A percentile compares a stretch with the other conserved stretches of the same genome.
Evolutionary conservation across 2,797 vertebrate genomes (phyloP).

Genomic region (Helicolenus hilgendorfi): DNA sequence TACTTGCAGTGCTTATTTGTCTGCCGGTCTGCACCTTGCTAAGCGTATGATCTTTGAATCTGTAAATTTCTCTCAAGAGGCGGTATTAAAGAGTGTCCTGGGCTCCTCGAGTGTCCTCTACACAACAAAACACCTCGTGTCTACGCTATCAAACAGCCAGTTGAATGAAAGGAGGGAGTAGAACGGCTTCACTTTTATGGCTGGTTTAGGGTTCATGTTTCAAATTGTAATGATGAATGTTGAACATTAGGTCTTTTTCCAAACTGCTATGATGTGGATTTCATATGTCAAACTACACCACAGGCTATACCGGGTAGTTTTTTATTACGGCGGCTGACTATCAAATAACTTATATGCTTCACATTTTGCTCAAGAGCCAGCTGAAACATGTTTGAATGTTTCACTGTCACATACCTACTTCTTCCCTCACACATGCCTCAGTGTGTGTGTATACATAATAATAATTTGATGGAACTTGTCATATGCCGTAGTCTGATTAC

Average conservation of each 20-base stretch:
- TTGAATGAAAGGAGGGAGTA: neutral
- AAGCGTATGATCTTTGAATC: neutral
- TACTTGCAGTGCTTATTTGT: neutral
- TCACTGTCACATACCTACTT: neutral
- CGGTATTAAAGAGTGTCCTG: neutral
- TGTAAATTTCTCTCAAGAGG: neutral
- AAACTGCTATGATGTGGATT: conserved; percentile 9
- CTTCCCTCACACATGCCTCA: neutral
- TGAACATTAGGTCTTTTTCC: neutral
- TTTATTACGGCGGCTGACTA: neutral
- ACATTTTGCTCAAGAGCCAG: conserved; percentile 6
- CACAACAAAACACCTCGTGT: neutral
- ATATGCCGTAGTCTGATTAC: neutral
- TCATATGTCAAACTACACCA: conserved; percentile 22
- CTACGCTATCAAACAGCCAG: neutral
- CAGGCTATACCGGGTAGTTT: neutral
- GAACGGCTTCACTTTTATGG: neutral
- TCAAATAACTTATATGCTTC: conserved; percentile 32
- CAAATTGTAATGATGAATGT: neutral
- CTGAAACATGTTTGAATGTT: conserved; percentile 4
- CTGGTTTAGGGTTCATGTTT: conserved; percentile 1
- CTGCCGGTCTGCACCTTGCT: neutral
- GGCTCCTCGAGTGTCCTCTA: neutral
- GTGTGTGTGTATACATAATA: neutral
- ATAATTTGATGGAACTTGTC: neutral